Evolutionary conservation across 2,797 vertebrate species (phyloP), one percentile per base, ranked within the genome.

Genomic region (Gymnocypris eckloni): DNA sequence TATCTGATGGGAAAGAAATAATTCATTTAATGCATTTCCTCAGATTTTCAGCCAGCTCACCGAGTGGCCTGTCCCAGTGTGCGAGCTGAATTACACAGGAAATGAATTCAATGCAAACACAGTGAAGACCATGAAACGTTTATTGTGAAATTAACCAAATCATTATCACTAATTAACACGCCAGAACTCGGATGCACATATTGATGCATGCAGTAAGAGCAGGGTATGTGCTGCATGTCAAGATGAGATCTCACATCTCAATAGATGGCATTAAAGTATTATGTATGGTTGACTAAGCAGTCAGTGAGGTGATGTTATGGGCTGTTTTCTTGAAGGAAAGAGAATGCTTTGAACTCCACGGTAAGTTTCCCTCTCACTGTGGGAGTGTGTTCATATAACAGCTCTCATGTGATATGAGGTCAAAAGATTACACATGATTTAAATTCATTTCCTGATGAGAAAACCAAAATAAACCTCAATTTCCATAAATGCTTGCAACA

Each of bases 91-190:
- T 85, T 48, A 80, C 66, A 28, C 82, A 67, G 18, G 16, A 81
- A 81, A 50, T 72, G n/a, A 86, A 39, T 2, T 45, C 78, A 83
- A 54, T n/a, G n/a, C 16, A 79, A 22, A 22, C 39, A 54, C 33
- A 52, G 37, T 52, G 56, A 54, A 22, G 45, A 43, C 85, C 61
- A 20, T 66, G 81, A 61, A 71, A 85, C 67, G 85, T 77, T 90
- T 81, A 87, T 41, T 37, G 72, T 79, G 43, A 15, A 43, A 41
- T 84, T 79, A 64, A 56, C 22, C 41, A 76, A 80, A 79, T 75
- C 4, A 43, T 39, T 54, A 45, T 64, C 66, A 81, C 75, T 87
- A 81, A 83, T 87, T 43, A 84, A 79, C 82, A 67, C 15, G 41
- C 78, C 16, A 43, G 8, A 79, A 66, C 25, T 76, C 33, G 76